phyloP scores from a whole-genome alignment of 2,888 invertebrate species.

The Plagodis pulveraria region DNA sequence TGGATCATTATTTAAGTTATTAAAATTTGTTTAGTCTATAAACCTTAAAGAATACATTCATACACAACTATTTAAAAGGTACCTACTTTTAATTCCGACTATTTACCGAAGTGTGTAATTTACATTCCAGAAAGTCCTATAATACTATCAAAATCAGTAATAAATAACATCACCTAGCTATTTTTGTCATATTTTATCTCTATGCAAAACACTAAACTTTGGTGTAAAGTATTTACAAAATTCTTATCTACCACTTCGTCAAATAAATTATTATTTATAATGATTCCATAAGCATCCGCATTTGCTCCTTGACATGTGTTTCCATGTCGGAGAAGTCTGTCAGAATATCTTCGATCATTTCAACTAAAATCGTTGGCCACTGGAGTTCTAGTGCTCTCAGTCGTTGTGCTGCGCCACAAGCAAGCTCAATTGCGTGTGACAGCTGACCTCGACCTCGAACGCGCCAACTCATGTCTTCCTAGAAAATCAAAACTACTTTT shows the following conservation, averaged over 20 bases:
- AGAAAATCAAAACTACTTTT: conserved; percentile 37
- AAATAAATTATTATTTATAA: conserved; percentile 41
- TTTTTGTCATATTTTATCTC: background rate
- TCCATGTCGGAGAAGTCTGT: conserved; percentile 93
- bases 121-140: too few relatives aligned
- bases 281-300: conserved; percentile 80
- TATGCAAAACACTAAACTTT: background rate
- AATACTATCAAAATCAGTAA: background rate
- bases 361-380: conserved; percentile 91
- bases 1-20: too few relatives aligned
- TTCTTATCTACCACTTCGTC: background rate
- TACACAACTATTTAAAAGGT: too few relatives aligned
- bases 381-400: conserved; percentile 89
- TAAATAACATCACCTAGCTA: background rate
- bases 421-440: conserved; percentile 88
- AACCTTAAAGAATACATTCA: too few relatives aligned
- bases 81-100: too few relatives aligned
- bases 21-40: too few relatives aligned
- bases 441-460: conserved; percentile 90
- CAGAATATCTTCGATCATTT: conserved; percentile 91
- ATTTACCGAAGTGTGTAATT: too few relatives aligned
- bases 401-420: conserved; percentile 91
- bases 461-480: conserved; percentile 90
- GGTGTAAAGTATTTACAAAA: background rate
- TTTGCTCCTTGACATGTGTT: conserved; percentile 89